Evolutionary conservation across 2,888 invertebrate species (phyloP).

Genomic region (Kuschelorhynchus macadamiae): DNA sequence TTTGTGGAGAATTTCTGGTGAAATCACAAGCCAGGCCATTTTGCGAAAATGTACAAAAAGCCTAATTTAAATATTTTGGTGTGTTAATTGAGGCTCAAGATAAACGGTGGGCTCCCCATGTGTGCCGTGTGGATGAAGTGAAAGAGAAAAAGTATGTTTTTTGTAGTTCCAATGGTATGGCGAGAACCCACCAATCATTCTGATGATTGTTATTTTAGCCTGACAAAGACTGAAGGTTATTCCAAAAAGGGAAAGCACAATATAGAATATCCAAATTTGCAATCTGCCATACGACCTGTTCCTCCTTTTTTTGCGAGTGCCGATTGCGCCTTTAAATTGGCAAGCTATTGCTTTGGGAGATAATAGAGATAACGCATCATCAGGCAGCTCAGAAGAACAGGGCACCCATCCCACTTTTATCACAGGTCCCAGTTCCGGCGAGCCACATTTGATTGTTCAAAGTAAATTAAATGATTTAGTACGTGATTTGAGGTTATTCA

Average conservation of each 20-base stretch:
- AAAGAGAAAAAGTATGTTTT: too few species aligned
- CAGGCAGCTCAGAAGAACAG: slow-evolving; percentile 1
- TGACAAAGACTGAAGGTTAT: background rate
- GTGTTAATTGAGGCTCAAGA: slow-evolving; percentile 43
- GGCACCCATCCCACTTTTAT: background rate
- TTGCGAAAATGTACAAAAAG: slow-evolving; percentile 11
- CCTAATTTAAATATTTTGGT: slow-evolving; percentile 51
- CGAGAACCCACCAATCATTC: slow-evolving; percentile 21
- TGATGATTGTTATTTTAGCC: slow-evolving; percentile 4
- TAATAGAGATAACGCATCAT: slow-evolving; percentile 1
- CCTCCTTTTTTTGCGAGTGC: background rate
- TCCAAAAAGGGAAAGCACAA: background rate
- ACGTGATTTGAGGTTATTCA: too few species aligned
- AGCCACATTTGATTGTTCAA: slow-evolving; percentile 1
- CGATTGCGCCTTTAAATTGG: background rate
- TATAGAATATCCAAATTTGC: background rate
- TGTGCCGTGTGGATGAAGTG: slow-evolving; percentile 13
- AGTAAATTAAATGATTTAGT: background rate
- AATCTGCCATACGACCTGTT: slow-evolving; percentile 2
- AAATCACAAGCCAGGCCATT: too few species aligned
- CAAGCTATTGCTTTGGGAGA: slow-evolving; percentile 1
- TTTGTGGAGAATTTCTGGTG: too few species aligned
- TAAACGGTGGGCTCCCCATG: slow-evolving; percentile 4
- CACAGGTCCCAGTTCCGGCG: background rate
- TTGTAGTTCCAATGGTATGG: slow-evolving; percentile 17